A percentile compares a stretch with the other conserved stretches of the same genome.
phyloP scores from a whole-genome alignment of 2,888 invertebrate genomes.

The Caenorhabditis sp. region DNA sequence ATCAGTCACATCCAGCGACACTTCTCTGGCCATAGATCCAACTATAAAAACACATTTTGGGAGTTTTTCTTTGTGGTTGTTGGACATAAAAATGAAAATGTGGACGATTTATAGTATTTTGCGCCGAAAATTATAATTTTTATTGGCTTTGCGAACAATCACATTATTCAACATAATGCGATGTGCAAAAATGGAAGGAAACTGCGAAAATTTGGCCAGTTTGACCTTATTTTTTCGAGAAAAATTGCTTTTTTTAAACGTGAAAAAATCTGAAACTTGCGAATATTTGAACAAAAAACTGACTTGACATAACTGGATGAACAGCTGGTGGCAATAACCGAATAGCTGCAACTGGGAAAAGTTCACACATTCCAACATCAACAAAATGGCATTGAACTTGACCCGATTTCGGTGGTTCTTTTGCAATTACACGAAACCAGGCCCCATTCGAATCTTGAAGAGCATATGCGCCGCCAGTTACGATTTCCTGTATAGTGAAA shows the following conservation, averaged over 20 bases:
- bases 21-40: constrained; percentile 36
- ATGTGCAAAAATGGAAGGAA: no score
- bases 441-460: constrained; percentile 51
- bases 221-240: no score
- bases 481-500: constrained; percentile 53
- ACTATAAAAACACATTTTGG: constrained; percentile 18
- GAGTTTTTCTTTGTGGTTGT: no score
- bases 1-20: constrained; percentile 20
- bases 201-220: no score
- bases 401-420: constrained; percentile 45
- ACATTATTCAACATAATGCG: no score
- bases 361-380: constrained; percentile 52
- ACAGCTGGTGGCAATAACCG: constrained; percentile 41
- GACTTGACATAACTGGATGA: constrained; percentile 44
- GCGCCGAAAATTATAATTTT: no score
- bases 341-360: constrained; percentile 45
- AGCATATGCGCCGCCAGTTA: constrained; percentile 51
- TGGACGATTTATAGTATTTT: no score
- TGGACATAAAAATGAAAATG: no score
- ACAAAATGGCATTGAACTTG: constrained; percentile 50
- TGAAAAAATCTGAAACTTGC: no score
- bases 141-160: no score
- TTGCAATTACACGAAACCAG: constrained; percentile 50
- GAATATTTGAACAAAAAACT: constrained; percentile 3
- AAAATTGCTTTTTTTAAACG: background rate